These are phyloP conservation scores for Eurystomus gularis DNA, from an alignment of 2,113 vertebrate species.

Conservation along the genomic window DNA sequence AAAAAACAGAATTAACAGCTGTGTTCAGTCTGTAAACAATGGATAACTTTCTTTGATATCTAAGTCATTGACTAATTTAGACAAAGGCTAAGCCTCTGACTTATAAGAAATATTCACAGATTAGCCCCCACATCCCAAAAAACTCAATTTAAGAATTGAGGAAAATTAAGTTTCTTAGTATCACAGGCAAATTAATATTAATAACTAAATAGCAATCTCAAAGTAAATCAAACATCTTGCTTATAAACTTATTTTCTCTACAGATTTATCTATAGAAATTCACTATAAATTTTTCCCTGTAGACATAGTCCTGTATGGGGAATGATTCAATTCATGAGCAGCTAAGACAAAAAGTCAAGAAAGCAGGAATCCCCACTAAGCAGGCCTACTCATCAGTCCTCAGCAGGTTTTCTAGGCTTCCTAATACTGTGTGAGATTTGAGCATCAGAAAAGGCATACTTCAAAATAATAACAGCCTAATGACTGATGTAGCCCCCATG, in stretches of 20 bases:
- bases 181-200: neutral
- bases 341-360: neutral
- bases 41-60: neutral
- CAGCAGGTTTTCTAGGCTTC: fast-evolving
- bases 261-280: neutral
- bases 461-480: neutral
- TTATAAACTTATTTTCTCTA: neutral
- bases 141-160: too few relatives aligned
- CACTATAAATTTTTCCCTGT: too few relatives aligned
- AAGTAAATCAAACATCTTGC: neutral
- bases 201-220: neutral
- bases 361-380: neutral
- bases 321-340: neutral
- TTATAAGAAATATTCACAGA: neutral
- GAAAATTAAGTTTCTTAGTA: neutral
- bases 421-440: neutral
- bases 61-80: neutral
- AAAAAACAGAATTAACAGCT: neutral
- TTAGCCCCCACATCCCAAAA: neutral
- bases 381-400: neutral
- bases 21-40: neutral
- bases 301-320: neutral
- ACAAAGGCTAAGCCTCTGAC: neutral
- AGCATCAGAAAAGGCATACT: neutral
- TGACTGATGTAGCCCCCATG: neutral